phyloP scores from a whole-genome alignment of 2,888 invertebrate genomes.

The Phlogophora meticulosa region DNA sequence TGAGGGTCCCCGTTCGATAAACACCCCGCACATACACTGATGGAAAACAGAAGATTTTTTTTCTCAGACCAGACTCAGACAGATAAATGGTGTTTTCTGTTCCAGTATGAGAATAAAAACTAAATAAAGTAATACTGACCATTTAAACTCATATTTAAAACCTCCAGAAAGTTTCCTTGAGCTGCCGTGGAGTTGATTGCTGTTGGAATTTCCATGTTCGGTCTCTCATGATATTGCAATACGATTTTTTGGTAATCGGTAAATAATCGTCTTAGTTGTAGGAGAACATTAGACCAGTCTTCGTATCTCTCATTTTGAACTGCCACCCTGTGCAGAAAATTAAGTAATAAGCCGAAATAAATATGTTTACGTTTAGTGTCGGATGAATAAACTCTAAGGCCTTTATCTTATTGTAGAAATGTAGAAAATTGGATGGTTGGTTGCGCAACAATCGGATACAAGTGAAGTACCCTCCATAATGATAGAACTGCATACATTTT shows the following conservation, averaged over 20 bases:
- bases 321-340: slow-evolving; percentile 93
- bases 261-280: slow-evolving; percentile 96
- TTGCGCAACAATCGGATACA: too few relatives aligned
- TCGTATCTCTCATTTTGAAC: slow-evolving; percentile 99
- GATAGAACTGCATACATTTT: too few relatives aligned
- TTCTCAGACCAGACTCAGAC: too few relatives aligned
- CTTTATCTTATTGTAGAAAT: too few relatives aligned
- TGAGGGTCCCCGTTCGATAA: too few relatives aligned
- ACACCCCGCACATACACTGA: too few relatives aligned
- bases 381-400: too few relatives aligned
- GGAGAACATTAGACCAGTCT: slow-evolving; percentile 98
- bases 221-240: slow-evolving; percentile 96
- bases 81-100: too few relatives aligned
- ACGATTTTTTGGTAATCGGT: slow-evolving; percentile 97
- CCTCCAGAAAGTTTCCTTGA: slow-evolving; percentile 99
- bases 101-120: background rate
- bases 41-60: too few relatives aligned
- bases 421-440: too few relatives aligned
- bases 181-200: slow-evolving; percentile 97
- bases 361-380: too few relatives aligned
- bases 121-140: slow-evolving; percentile 88
- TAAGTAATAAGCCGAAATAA: background rate
- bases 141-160: slow-evolving; percentile 99
- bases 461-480: too few relatives aligned
- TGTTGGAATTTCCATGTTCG: slow-evolving; percentile 93